Evolutionary conservation across 2,113 vertebrate species (phyloP).

Genomic region (Anseranas semipalmata): DNA sequence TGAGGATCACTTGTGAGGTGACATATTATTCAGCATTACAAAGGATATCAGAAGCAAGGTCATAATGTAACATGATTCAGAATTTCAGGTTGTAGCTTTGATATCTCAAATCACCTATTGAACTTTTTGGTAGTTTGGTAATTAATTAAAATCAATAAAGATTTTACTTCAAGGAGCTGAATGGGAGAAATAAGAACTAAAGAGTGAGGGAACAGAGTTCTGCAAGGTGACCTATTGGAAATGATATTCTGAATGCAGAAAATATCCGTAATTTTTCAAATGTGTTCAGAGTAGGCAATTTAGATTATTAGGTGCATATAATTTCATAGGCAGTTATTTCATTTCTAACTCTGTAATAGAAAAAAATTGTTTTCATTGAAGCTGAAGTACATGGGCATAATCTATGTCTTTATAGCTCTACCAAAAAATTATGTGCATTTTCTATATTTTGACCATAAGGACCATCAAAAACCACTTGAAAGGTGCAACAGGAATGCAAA

Average conservation of each 20-base stretch:
- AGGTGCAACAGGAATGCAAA: not conserved
- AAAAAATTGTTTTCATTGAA: not conserved
- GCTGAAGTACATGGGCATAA: not conserved
- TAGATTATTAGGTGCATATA: not conserved
- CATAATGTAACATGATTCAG: not conserved
- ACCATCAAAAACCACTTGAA: not conserved
- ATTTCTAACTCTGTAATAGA: not conserved
- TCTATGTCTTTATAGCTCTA: not conserved
- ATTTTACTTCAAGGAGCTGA: not conserved
- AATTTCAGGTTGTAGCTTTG: not conserved
- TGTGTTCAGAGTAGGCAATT: not conserved
- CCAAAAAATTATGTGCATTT: not conserved
- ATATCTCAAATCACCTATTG: not conserved
- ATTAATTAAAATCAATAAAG: not conserved
- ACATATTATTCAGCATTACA: not conserved
- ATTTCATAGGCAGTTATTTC: not conserved
- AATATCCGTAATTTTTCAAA: not conserved
- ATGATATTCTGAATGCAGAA: not conserved
- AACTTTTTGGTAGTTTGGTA: not conserved
- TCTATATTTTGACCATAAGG: not conserved
- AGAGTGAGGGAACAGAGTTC: not conserved
- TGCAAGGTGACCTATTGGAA: not conserved
- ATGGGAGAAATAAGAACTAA: not conserved
- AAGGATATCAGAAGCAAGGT: not conserved
- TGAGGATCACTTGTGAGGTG: not conserved